phyloP scores from a whole-genome alignment of 2,888 invertebrate species.

The Drosophila ochracea region DNA sequence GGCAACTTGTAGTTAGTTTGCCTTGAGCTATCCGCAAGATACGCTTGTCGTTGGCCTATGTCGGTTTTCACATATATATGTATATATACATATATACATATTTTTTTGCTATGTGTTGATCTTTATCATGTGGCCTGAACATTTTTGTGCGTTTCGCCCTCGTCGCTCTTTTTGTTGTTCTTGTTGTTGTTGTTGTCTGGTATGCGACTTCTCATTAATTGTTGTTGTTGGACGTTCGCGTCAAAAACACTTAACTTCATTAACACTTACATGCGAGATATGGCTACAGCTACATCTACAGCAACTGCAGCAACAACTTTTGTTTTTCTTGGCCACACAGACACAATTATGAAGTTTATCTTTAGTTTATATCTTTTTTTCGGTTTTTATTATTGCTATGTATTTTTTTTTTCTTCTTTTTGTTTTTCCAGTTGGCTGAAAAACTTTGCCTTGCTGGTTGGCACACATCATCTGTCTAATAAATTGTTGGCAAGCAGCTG shows the following conservation, averaged over 20 bases:
- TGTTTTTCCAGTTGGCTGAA: conserved; percentile 13
- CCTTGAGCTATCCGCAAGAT: conserved; percentile 39
- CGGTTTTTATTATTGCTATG: conserved; percentile 24
- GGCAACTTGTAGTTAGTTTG: conserved; percentile 38
- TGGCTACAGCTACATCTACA: conserved; percentile 43
- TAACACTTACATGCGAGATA: conserved; percentile 79
- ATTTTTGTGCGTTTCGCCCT: conserved; percentile 60
- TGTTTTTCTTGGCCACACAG: conserved; percentile 67
- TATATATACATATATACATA: conserved; percentile 1
- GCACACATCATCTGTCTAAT: conserved; percentile 76
- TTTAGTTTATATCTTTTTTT: conserved; percentile 65
- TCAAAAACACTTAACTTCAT: conserved; percentile 79
- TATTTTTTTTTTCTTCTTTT: conserved; percentile 20
- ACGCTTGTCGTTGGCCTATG: conserved; percentile 44
- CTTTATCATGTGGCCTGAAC: conserved; percentile 65
- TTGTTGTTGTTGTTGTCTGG: conserved; percentile 44
- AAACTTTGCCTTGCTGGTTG: conserved; percentile 54
- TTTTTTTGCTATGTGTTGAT: conserved; percentile 67
- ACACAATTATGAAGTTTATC: conserved; percentile 78
- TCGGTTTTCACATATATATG: conserved; percentile 13
- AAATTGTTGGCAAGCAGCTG: conserved; percentile 60
- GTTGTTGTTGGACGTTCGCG: conserved; percentile 67
- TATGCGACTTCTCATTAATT: conserved; percentile 75
- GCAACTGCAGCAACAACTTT: conserved; percentile 43
- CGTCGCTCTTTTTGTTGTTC: conserved; percentile 37